Base-by-base conservation (phyloP, 1,140 invertebrate genomes). In the Vanessa atalanta region DNA sequence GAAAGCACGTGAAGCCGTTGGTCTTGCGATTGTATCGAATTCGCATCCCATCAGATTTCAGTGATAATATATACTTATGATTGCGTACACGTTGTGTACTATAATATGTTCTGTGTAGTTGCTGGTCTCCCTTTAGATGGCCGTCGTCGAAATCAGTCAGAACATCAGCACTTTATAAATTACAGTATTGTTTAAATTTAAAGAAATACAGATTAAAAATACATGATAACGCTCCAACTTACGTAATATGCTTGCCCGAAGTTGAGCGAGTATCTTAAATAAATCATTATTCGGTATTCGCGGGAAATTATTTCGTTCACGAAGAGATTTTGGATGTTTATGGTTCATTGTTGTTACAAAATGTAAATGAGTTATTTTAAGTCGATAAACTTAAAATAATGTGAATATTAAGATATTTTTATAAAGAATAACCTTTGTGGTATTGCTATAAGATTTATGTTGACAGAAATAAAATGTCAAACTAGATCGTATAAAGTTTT, bases 271-370 rank as follows among this genome's bases (percentile, higher is more conserved):
- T 70, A 71, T 70, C 48, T 72, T 72, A 16, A 81, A 82, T 83
- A 83, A 84, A 84, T 80, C 79, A 80, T 75, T 65, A 72, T 77
- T 69, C 72, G 57, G 75, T 80, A 75, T 88, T 70, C 67, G 43
- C 78, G 73, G 77, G 69, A 83, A 82, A 79, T 79, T 64, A 71
- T 74, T 74, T 79, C 85, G 79, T 88, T 81, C 83, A 78, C 72
- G 65, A 73, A 79, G 76, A 74, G 53, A 76, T 78, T 74, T 73
- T 71, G 78, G 63, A 78, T 72, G 71, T 83, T 86, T 82, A 84
- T 79, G 79, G 78, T 76, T 65, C 78, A 87, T 88, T 88, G 85
- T 88, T 81, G 75, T 74, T 71, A 53, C 55, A 65, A 76, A 76
- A 75, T 70, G 76, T 72, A 72, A 65, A 65, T 72, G 57, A 70